Conservation (phyloP, 2,113 vertebrate genomes). For the Copsychus sechellarum region DNA sequence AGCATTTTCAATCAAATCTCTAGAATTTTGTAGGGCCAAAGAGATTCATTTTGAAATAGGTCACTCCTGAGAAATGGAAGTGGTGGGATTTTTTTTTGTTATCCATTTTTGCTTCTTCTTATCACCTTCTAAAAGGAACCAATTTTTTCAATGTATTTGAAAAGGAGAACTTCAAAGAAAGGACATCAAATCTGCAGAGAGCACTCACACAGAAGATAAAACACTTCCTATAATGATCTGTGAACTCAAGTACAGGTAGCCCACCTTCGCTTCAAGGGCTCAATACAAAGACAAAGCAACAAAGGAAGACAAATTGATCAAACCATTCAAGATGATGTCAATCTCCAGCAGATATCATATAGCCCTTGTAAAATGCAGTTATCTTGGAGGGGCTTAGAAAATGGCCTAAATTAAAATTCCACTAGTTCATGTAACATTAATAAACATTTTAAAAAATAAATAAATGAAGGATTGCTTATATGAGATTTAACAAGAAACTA, state of each 20-base stretch:
- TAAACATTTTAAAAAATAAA: not conserved
- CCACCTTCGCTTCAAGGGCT: not conserved
- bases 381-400: not conserved
- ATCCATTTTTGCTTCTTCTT: not conserved
- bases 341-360: not conserved
- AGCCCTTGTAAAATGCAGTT: not conserved
- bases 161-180: not conserved
- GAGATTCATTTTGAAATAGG: not conserved
- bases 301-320: not conserved
- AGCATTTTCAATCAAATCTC: not conserved
- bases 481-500: not conserved
- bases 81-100: not conserved
- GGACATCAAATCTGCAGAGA: not conserved
- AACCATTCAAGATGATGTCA: not conserved
- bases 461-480: not conserved
- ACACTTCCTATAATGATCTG: not conserved
- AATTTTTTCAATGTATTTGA: not conserved
- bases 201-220: not conserved
- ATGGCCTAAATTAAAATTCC: not conserved
- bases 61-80: not conserved
- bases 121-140: not conserved
- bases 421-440: not conserved
- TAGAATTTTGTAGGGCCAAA: not conserved
- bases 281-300: not conserved
- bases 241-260: not conserved